Conservation (phyloP, 2,888 invertebrate species). For the Bimastos eiseni region DNA sequence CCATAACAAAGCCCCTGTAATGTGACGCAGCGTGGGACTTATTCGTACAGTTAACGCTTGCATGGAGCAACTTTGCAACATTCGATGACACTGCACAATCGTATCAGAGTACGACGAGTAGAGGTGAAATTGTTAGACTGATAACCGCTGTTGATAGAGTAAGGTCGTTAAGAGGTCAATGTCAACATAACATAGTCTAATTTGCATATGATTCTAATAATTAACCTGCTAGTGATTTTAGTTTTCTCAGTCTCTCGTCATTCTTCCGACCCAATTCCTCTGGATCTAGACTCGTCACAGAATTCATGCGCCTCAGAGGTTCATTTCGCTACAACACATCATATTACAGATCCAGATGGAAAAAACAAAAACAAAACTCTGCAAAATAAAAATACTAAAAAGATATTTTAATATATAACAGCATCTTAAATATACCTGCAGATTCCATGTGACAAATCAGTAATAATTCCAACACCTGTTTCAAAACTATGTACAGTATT, state of each 20-base stretch:
- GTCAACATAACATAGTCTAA: background rate
- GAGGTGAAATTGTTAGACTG: too few species aligned
- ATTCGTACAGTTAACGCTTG: too few species aligned
- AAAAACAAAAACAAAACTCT: background rate
- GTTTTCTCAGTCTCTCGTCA: slow-evolving; percentile 55
- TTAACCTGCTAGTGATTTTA: slow-evolving; percentile 55
- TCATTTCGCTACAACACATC: background rate
- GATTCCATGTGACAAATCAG: too few species aligned
- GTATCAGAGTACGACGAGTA: too few species aligned
- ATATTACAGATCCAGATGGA: background rate
- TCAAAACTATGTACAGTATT: too few species aligned
- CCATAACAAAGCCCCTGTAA: too few species aligned
- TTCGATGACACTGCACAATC: too few species aligned
- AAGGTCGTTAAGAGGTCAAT: too few species aligned
- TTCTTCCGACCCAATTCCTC: slow-evolving; percentile 58
- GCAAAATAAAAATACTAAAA: background rate
- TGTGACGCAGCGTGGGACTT: too few species aligned
- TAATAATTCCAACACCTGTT: too few species aligned
- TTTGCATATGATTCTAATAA: background rate
- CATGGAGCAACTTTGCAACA: too few species aligned
- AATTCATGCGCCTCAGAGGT: slow-evolving; percentile 36
- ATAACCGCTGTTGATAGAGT: too few species aligned
- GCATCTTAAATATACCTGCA: background rate
- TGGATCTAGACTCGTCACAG: slow-evolving; percentile 57
- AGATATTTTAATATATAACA: background rate